phyloP scores from a whole-genome alignment of 2,113 vertebrate species.

The Emydocephalus ijimae region DNA sequence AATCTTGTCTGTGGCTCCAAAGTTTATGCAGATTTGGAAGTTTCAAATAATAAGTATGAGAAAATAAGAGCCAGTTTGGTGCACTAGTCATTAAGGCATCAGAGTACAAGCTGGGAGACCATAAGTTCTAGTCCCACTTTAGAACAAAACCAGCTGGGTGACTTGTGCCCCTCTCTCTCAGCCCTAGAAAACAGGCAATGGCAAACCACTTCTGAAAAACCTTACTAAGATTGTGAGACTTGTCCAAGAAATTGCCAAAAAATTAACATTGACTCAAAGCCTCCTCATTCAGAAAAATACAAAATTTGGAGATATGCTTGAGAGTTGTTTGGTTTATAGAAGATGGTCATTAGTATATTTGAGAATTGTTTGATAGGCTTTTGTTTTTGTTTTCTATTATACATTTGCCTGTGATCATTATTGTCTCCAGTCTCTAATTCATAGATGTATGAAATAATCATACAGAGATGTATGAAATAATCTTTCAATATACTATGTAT shows the following conservation, averaged over 20 bases:
- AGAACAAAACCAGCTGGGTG: background rate
- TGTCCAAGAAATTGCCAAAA: background rate
- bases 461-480: background rate
- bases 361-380: background rate
- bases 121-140: background rate
- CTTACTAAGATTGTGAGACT: background rate
- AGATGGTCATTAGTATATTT: background rate
- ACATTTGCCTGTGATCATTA: background rate
- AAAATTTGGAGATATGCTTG: background rate
- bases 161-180: background rate
- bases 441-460: background rate
- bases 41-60: background rate
- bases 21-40: background rate
- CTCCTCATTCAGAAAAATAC: background rate
- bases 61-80: background rate
- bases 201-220: background rate
- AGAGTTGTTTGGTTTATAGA: background rate
- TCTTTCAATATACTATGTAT: background rate
- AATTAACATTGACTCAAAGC: background rate
- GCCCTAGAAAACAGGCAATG: background rate
- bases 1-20: background rate
- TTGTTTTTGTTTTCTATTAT: background rate
- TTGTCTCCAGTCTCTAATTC: background rate
- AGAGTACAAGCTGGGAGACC: background rate
- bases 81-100: background rate